Evolutionary conservation across 53 echinoderm and acorn worm species (phyloP), one percentile per base, ranked within the genome.

Genomic region (Holothuria scabra): DNA sequence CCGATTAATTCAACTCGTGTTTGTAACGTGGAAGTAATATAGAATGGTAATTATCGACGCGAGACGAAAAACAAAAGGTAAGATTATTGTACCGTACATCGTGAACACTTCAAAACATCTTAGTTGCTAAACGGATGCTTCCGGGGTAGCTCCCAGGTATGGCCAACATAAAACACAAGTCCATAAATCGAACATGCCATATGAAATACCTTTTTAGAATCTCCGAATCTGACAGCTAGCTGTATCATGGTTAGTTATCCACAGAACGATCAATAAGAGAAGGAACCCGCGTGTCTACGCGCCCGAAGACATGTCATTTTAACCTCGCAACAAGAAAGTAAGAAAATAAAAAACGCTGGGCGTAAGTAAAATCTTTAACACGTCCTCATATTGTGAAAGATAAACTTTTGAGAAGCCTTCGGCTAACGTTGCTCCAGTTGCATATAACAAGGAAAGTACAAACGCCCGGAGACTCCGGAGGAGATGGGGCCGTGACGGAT

Each of bases 381-480:
- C 72, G 72, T 72, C 79, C 56, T 79, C 79, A 58, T 59, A 55
- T 33, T 57, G 25, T 79, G 79, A 79, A 58, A 79, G 79, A 57
- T 79, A 79, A 79, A 79, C 79, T 79, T 79, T 79, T 31, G 56
- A 79, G n/a, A 79, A 59, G 79, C 79, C 79, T 29, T 20, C 59
- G 79, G 79, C 79, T 55, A 49, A 31, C 30, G 55, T 59, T 79
- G 79, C 79, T 79, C 79, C 56, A 79, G 79, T 58, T 79, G 55
- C 79, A 79, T 79, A 59, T 56, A 79, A 72, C 72, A 72, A 48
- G 72, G 46, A 72, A 70, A 72, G 72, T 72, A 72, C 72, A 72
- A 72, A 72, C 46, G 72, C 72, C 72, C 72, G 46, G 46, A 72
- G 72, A 72, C 25, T 69, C 48, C 38, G 28, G 22, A 23, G 14